These are phyloP conservation scores for Myrmecophaga tridactyla DNA, from an alignment of 2,113 vertebrate genomes.

Conservation along the genomic window DNA sequence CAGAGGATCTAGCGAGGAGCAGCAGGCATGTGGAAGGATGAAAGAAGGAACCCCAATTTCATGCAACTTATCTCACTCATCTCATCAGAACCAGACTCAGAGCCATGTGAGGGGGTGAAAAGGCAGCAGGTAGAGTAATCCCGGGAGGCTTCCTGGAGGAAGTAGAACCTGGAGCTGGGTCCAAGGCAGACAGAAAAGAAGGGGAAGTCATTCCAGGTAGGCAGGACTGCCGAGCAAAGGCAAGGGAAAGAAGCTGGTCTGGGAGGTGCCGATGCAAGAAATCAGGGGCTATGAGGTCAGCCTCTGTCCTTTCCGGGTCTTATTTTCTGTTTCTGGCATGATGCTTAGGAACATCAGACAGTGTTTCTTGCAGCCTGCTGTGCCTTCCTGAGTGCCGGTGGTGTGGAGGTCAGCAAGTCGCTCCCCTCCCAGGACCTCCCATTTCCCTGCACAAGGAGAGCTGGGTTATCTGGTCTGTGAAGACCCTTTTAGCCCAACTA, in stretches of 20 bases:
- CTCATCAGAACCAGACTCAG: not conserved
- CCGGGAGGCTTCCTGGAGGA: constrained; percentile 6
- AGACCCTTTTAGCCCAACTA: not conserved
- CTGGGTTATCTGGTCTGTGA: not conserved
- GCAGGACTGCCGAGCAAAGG: not conserved
- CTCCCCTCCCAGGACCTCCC: not conserved
- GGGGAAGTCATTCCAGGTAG: not conserved
- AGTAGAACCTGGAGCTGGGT: not conserved
- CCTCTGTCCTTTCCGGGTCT: not conserved
- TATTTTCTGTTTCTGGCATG: not conserved
- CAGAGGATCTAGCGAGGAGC: not conserved
- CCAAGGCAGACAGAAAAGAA: not conserved
- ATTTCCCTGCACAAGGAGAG: not conserved
- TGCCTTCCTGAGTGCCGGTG: not conserved
- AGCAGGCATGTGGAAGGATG: not conserved
- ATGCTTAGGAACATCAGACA: not conserved
- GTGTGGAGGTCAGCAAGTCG: not conserved
- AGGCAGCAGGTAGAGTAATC: not conserved
- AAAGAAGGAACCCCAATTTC: not conserved
- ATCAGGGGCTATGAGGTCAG: not conserved
- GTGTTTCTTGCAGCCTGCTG: not conserved
- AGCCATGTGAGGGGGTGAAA: not conserved
- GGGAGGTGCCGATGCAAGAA: too few relatives aligned
- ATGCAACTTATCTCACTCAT: too few relatives aligned
- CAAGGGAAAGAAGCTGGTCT: not conserved